Evolutionary conservation across 2,797 vertebrate species (phyloP).

Genomic region (Ara ararauna): DNA sequence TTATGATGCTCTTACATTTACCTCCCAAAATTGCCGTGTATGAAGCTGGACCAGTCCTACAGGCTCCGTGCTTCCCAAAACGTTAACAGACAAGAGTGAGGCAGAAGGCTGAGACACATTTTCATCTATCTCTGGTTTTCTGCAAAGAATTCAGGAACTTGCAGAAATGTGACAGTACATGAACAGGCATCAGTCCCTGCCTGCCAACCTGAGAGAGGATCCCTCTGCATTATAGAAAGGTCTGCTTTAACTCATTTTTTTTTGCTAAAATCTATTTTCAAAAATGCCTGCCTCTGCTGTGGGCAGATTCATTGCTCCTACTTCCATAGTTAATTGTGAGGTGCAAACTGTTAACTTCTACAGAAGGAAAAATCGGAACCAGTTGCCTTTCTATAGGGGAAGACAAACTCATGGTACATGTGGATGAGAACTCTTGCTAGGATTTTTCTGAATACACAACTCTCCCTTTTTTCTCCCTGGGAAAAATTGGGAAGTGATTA

Average conservation of each 20-base stretch:
- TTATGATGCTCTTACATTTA: background rate
- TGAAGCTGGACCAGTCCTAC: background rate
- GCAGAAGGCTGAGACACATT: background rate
- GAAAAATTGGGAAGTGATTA: constrained; percentile 30
- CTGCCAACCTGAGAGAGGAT: background rate
- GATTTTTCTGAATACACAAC: background rate
- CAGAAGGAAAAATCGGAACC: background rate
- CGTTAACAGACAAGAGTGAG: background rate
- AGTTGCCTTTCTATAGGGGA: background rate
- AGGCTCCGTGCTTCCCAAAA: background rate
- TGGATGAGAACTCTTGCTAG: background rate
- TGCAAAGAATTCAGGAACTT: background rate
- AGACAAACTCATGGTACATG: background rate
- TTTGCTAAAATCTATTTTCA: background rate
- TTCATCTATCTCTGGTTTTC: constrained; percentile 6
- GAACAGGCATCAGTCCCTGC: background rate
- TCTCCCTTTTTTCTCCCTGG: background rate
- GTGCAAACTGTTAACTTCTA: background rate
- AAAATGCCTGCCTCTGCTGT: background rate
- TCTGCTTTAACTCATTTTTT: background rate
- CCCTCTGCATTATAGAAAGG: background rate
- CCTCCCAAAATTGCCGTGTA: background rate
- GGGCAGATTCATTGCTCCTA: background rate
- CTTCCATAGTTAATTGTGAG: background rate
- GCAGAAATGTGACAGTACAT: background rate